These are phyloP conservation scores for Trichonephila clavipes DNA, from an alignment of 1,140 invertebrate species.

Conservation along the genomic window DNA sequence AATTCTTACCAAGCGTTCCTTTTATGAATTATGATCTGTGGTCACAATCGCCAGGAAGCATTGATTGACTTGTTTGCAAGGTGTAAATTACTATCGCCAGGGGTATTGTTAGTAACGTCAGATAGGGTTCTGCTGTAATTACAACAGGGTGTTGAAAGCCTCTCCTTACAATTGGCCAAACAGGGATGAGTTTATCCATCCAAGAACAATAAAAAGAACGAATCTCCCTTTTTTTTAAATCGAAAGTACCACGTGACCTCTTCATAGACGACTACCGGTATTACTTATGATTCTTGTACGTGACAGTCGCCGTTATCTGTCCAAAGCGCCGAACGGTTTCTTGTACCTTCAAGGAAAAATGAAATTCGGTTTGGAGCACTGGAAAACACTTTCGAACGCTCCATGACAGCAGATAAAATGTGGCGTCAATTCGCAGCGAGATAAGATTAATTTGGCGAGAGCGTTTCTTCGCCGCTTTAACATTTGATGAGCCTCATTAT, in stretches of 20 bases:
- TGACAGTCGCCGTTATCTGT: conserved; percentile 30
- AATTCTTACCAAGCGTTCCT: not conserved
- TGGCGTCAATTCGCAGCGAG: not conserved
- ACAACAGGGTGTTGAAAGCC: conserved; percentile 57
- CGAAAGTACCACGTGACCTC: conserved; percentile 54
- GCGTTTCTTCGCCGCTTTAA: not conserved
- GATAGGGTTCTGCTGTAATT: conserved; percentile 33
- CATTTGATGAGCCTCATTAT: conserved; percentile 12
- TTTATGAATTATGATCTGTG: conserved; percentile 45
- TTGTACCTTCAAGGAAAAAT: not conserved
- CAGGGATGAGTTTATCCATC: conserved; percentile 58
- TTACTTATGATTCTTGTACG: conserved; percentile 66
- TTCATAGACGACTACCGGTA: conserved; percentile 46
- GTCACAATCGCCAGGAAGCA: conserved; percentile 66
- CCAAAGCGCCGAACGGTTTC: not conserved
- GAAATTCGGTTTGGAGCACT: not conserved
- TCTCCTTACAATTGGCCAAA: conserved; percentile 32
- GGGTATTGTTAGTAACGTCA: conserved; percentile 57
- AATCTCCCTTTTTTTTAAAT: conserved; percentile 1
- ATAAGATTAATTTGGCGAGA: conserved; percentile 57
- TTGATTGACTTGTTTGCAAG: conserved; percentile 70
- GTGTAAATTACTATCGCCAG: conserved; percentile 62
- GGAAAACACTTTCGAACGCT: not conserved
- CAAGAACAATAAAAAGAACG: not conserved
- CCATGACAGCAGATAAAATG: conserved; percentile 45